Evolutionary conservation across 2,888 invertebrate species (phyloP), one percentile per base, ranked within the genome.

Genomic region (Chouioia cunea): DNA sequence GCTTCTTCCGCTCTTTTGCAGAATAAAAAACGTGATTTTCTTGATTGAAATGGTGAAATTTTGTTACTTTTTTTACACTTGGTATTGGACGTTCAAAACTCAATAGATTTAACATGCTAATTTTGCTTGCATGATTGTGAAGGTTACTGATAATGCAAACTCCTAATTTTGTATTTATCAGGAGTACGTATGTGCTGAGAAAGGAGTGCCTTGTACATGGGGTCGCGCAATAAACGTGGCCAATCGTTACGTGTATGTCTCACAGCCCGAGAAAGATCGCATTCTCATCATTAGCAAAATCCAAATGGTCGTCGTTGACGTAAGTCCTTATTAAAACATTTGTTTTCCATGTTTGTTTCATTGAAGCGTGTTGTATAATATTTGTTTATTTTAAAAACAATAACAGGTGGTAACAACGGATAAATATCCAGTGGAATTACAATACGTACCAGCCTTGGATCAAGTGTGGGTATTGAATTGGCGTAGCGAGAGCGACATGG

Each of bases 381-480:
- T 27, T 47, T 56, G 23, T 46, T 27, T 14, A 27, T 47, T 12
- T 10, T 12, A 36, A 36, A 27, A 27, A n/a, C n/a, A n/a, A 4
- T 65, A 73, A 18, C 81, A 90, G 90, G 91, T 92, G 50, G 90
- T 93, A 50, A 87, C 89, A 47, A 93, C 93, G 1, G 93, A 93
- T 82, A 90, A 91, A 80, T 90, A 88, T 78, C 93, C 93, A 0
- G 91, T 92, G 22, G 90, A 91, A 74, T 84, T 93, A 54, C 88
- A 90, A 80, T 92, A 93, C 82, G 90, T 93, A 2, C 88, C 90
- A 15, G 90, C 91, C 78, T 84, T 92, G 75, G 93, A 93, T 82
- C 92, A 93, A 83, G 90, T 93, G 1, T 93, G 93, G 93, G 88
- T 93, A 18, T 83, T 92, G 65, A 92, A 92, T 82, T 92, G 92